A percentile compares a stretch with the other conserved stretches of the same genome.
Conservation (phyloP, 1,140 invertebrate species). For the Heterodera schachtii region DNA sequence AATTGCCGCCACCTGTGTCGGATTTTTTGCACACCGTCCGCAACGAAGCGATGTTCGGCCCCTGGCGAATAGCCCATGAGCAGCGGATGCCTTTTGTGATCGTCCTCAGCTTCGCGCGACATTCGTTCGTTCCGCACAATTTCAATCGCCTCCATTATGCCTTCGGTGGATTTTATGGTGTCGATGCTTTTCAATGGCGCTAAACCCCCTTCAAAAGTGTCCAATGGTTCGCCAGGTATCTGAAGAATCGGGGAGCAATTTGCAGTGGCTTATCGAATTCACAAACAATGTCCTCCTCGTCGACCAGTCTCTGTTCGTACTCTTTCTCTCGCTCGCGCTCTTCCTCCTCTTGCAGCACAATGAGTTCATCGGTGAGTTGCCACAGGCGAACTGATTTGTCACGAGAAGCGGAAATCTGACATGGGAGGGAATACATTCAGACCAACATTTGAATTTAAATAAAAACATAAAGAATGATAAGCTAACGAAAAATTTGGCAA, state of each 20-base stretch:
- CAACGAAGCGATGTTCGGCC: slow-evolving; percentile 57
- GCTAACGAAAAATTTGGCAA: background rate
- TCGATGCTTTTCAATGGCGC: slow-evolving; percentile 41
- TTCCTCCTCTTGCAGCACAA: slow-evolving; percentile 87
- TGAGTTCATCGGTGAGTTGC: slow-evolving; percentile 82
- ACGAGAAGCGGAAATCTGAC: slow-evolving; percentile 80
- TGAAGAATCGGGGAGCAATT: slow-evolving; percentile 30
- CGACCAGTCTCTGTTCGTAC: slow-evolving; percentile 62
- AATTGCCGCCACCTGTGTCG: slow-evolving; percentile 24
- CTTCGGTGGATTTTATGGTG: slow-evolving; percentile 72
- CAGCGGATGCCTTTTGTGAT: slow-evolving; percentile 39
- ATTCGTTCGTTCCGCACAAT: slow-evolving; percentile 52
- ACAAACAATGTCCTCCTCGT: slow-evolving; percentile 73
- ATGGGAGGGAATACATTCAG: background rate
- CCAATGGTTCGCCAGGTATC: slow-evolving; percentile 58
- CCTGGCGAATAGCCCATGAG: slow-evolving; percentile 11
- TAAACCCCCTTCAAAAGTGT: slow-evolving; percentile 67
- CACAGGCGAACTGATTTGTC: slow-evolving; percentile 86
- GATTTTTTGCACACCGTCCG: slow-evolving; percentile 40
- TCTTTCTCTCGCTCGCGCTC: slow-evolving; percentile 71
- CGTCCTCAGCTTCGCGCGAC: background rate
- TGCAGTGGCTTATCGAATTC: slow-evolving; percentile 49
- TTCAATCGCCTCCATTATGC: slow-evolving; percentile 63
- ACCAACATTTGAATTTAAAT: no score
- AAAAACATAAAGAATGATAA: slow-evolving; percentile 10